These are phyloP conservation scores for Callosobruchus maculatus DNA, from an alignment of 2,888 invertebrate species.

Conservation along the genomic window DNA sequence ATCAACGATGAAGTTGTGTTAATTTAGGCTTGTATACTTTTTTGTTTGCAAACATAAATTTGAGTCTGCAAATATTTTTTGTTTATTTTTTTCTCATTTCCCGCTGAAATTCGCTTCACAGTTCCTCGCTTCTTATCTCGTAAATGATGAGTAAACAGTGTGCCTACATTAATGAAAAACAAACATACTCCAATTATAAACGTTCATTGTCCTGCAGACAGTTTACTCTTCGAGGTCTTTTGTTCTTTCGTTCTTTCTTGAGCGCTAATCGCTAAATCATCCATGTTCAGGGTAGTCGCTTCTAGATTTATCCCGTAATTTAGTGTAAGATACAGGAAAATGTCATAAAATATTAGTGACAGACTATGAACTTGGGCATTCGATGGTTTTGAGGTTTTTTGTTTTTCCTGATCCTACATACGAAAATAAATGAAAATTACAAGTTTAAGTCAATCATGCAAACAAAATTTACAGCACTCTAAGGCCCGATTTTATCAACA, in stretches of 20 bases:
- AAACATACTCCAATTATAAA: not conserved
- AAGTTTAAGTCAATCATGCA: too few species aligned
- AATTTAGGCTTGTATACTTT: not conserved
- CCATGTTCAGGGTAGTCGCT: not conserved
- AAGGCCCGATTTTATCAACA: too few species aligned
- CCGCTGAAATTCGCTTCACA: not conserved
- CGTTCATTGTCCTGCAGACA: not conserved
- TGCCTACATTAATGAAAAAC: not conserved
- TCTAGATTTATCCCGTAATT: not conserved
- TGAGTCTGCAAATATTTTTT: not conserved
- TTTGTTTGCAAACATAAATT: too few species aligned
- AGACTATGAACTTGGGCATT: too few species aligned
- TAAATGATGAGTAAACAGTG: not conserved
- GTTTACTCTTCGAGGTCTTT: constrained; percentile 1
- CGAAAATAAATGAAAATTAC: too few species aligned
- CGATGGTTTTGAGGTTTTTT: too few species aligned
- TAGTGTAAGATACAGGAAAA: too few species aligned
- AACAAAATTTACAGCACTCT: too few species aligned
- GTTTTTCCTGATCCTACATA: too few species aligned
- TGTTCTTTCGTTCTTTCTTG: constrained; percentile 1
- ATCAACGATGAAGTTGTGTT: too few species aligned
- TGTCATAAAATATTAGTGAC: too few species aligned
- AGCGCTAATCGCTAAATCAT: not conserved
- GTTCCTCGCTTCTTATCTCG: not conserved
- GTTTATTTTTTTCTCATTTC: not conserved